Evolutionary conservation across 2,797 vertebrate genomes (phyloP).

Genomic region (Delichon dasypus): DNA sequence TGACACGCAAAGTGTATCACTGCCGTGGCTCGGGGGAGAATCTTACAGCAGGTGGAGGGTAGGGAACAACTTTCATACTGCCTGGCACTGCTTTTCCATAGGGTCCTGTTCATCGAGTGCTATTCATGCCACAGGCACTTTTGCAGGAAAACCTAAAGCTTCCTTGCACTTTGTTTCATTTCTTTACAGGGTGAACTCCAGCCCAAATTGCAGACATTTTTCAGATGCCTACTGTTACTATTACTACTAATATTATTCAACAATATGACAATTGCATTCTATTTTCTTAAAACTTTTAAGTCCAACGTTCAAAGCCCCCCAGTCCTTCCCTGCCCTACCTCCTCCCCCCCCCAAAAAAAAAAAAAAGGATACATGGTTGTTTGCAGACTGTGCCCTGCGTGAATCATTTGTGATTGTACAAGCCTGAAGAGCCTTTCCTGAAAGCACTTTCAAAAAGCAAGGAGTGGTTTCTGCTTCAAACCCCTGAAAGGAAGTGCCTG

Average conservation of each 20-base stretch:
- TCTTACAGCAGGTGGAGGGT: background rate
- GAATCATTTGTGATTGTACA: background rate
- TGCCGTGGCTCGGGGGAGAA: background rate
- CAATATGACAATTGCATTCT: background rate
- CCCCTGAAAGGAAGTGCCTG: background rate
- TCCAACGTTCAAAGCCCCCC: fast-evolving
- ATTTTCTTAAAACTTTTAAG: background rate
- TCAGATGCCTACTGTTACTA: background rate
- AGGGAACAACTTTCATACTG: background rate
- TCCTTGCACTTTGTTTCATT: background rate
- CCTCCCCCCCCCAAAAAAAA: too few relatives aligned
- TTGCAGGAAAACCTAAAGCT: background rate
- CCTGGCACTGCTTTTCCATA: background rate
- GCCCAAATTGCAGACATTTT: background rate
- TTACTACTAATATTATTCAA: background rate
- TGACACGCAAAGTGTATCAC: background rate
- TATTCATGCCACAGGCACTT: background rate
- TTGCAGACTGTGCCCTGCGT: background rate
- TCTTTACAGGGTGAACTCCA: background rate
- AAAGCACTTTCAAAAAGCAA: background rate
- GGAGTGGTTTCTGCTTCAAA: background rate
- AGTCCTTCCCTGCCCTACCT: too few relatives aligned
- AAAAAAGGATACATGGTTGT: background rate
- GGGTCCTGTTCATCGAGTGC: background rate
- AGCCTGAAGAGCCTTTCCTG: background rate